A percentile compares a stretch with the other conserved stretches of the same genome.
Evolutionary conservation across 2,797 vertebrate genomes (phyloP).

Genomic region (Luscinia luscinia): DNA sequence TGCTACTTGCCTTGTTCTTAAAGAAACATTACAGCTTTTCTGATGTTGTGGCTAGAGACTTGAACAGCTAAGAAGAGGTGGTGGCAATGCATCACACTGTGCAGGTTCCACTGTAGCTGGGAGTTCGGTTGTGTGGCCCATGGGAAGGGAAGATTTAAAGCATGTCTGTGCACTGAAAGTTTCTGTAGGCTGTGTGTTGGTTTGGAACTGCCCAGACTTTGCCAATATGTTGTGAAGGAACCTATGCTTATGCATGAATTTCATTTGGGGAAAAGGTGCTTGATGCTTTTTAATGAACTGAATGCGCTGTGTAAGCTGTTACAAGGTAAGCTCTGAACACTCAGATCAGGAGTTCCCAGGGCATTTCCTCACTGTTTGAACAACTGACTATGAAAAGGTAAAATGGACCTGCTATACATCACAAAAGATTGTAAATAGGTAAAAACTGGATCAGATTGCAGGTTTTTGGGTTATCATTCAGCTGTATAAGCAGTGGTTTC

Average conservation of each 20-base stretch:
- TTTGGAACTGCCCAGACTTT: not conserved
- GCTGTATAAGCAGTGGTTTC: not conserved
- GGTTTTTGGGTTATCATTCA: not conserved
- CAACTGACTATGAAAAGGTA: not conserved
- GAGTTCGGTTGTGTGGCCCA: not conserved
- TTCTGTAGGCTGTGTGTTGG: not conserved
- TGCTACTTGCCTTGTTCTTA: not conserved
- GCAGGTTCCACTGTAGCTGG: accelerated
- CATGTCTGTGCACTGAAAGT: accelerated
- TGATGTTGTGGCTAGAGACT: not conserved
- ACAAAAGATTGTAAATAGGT: not conserved
- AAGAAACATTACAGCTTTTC: not conserved
- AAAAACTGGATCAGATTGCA: not conserved
- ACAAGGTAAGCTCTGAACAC: not conserved
- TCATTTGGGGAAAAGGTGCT: not conserved
- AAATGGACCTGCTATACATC: not conserved
- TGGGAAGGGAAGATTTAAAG: not conserved
- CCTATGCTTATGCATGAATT: not conserved
- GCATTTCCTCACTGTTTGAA: not conserved
- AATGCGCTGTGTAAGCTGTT: not conserved
- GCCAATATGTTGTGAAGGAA: not conserved
- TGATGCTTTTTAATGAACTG: not conserved
- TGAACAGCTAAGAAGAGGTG: not conserved
- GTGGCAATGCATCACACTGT: accelerated
- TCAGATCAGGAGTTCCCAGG: not conserved